These are phyloP conservation scores for Stegodyphus mimosarum DNA, from an alignment of 1,140 invertebrate species.

Conservation along the genomic window DNA sequence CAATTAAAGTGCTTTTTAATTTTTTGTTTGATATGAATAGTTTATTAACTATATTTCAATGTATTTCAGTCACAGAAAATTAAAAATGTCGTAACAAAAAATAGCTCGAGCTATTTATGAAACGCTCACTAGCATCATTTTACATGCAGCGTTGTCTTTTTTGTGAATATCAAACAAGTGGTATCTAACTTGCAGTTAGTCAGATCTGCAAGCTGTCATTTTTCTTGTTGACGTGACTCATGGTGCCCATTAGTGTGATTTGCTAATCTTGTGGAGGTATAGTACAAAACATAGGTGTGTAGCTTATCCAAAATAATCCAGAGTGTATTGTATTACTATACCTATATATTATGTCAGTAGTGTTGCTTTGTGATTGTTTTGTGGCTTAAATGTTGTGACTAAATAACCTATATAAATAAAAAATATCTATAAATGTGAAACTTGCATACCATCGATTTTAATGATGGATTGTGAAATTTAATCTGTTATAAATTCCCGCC, in stretches of 20 bases:
- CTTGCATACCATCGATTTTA: slow-evolving; percentile 27
- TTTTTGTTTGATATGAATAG: too few relatives aligned
- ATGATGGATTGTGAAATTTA: slow-evolving; percentile 34
- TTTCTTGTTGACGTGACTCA: slow-evolving; percentile 29
- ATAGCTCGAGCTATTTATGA: too few relatives aligned
- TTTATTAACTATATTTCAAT: too few relatives aligned
- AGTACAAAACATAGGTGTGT: slow-evolving; percentile 56
- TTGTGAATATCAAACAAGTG: slow-evolving; percentile 23
- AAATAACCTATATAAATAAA: slow-evolving; percentile 46
- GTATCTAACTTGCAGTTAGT: slow-evolving; percentile 43
- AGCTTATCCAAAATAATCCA: slow-evolving; percentile 52
- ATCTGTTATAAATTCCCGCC: slow-evolving; percentile 9
- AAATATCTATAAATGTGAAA: slow-evolving; percentile 55
- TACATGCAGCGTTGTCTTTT: not conserved
- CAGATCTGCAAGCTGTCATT: slow-evolving; percentile 36
- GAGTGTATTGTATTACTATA: slow-evolving; percentile 56
- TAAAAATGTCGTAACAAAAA: too few relatives aligned
- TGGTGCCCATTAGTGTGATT: slow-evolving; percentile 59
- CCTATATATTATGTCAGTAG: slow-evolving; percentile 54
- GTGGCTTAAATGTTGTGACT: slow-evolving; percentile 57
- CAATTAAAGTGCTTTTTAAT: too few relatives aligned
- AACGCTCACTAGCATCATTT: not conserved
- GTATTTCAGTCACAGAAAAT: too few relatives aligned
- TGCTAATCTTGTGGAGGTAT: slow-evolving; percentile 61
- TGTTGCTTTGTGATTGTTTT: slow-evolving; percentile 54